Base-by-base conservation (phyloP, 2,888 invertebrate genomes). In the Meteorus colon region DNA sequence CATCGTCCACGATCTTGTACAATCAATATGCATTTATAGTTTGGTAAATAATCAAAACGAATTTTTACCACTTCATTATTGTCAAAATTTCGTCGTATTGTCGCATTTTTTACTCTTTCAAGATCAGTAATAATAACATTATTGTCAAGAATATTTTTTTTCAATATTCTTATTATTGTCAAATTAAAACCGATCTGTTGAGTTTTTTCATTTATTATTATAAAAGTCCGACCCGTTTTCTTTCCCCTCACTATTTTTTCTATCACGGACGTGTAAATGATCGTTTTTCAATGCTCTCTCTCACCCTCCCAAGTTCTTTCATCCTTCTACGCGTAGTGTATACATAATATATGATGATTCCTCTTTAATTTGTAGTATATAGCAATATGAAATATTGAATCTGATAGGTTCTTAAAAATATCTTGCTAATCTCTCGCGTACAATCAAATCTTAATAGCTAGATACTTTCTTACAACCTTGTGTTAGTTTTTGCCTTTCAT, bases 381-480 rank as follows among this genome's bases (percentile, higher is more conserved):
- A 78, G 84, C 82, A 83, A 86, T 88, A 87, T 84, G 86, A 87
- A 89, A 88, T 87, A 86, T 88, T 85, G 84, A 85, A 88, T 87
- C 84, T 86, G 85, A 85, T 84, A 86, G 24, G 83, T 78, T 87
- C 86, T 88, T 88, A 85, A 89, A 89, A 89, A 89, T 89, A 89
- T 87, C 82, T 82, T 77, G 79, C 83, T 87, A 86, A 83, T 83
- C 84, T 86, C 83, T 87, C 77, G 74, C 81, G 82, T 79, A 80
- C 78, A 73, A 74, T 81, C 84, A 79, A 82, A 83, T 77, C 85
- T 88, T 89, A 88, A 72, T 72, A 27, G 68, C 86, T 88, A 88
- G 85, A 79, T 88, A 89, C 89, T 89, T 89, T 89, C 88, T 83
- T 87, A 89, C 89, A 88, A 89, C 89, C 88, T 88, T 88, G 86